Base-by-base conservation (phyloP, 2,113 vertebrate species). In the Phaethon lepturus region DNA sequence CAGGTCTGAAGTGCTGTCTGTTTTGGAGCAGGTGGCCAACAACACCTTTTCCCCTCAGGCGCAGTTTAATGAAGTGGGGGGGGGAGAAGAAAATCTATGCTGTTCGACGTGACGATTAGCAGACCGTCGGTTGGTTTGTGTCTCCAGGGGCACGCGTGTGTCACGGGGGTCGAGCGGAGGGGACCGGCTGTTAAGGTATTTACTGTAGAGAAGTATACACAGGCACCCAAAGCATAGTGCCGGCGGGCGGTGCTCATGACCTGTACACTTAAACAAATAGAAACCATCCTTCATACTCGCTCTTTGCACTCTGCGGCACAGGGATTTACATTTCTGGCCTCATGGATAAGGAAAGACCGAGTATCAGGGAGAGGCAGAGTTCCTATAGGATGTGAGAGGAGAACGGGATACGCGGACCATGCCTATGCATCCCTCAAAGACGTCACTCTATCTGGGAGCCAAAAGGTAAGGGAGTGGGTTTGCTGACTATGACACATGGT, bases 401-500 rank as follows among this genome's bases (percentile, higher is more conserved):
- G 88, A 97, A 95, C 15, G 83, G 94, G 86, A 92, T 68, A 77
- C 47, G 52, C 6, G 5, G 95, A 86, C 79, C 79, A 33, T 95
- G 95, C 95, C 93, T 84, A 95, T 59, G n/a, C 93, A 85, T 97
- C 96, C 82, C 59, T 92, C 8, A 8, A 92, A 97, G 90, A 95
- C 93, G 94, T 97, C 96, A 95, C 94, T 91, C 77, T 8, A 42
- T 94, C 83, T 86, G 84, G 66, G 84, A 96, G 97, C 96, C 93
- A 97, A 97, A 96, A 97, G 94, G 96, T 97, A 97, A 97, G 96
- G 97, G 97, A 97, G 97, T 97, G 92, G 92, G 93, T 95, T 97
- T 97, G 97, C 96, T 95, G 97, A 95, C 94, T 94, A 9, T 96
- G 97, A 96, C 97, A 94, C 94, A 89, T 7, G 22, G 93, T 94